Percentiles rank a stretch among this genome's conserved stretches.
phyloP scores from a whole-genome alignment of 2,888 invertebrate species.

The Therioaphis trifolii region DNA sequence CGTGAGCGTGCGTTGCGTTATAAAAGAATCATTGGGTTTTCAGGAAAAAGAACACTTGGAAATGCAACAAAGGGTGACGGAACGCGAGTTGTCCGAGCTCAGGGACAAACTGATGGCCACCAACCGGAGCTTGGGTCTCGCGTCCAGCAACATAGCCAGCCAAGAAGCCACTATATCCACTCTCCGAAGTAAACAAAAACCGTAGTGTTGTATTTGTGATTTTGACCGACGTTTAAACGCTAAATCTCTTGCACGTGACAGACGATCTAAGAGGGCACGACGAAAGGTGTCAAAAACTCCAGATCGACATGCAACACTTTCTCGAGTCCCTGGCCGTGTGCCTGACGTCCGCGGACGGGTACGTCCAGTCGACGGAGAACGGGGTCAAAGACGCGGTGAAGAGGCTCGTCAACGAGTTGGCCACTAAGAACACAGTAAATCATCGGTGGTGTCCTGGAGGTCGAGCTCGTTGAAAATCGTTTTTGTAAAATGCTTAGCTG shows the following conservation, averaged over 20 bases:
- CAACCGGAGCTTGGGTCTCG: slow-evolving; percentile 76
- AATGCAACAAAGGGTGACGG: slow-evolving; percentile 79
- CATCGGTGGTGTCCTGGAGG: slow-evolving; percentile 16
- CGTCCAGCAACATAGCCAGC: slow-evolving; percentile 77
- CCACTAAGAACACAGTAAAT: slow-evolving; percentile 50
- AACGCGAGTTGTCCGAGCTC: slow-evolving; percentile 78
- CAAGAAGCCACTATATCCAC: slow-evolving; percentile 78
- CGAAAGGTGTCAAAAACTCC: slow-evolving; percentile 76
- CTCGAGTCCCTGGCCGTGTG: slow-evolving; percentile 78
- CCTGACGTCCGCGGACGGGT: slow-evolving; percentile 45
- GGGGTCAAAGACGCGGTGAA: slow-evolving; percentile 83
- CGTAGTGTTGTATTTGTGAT: neutral
- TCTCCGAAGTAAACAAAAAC: slow-evolving; percentile 73
- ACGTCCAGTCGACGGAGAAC: slow-evolving; percentile 72
- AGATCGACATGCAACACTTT: slow-evolving; percentile 77
- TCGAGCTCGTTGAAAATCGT: slow-evolving; percentile 27
- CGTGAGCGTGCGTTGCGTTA: no score
- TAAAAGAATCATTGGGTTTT: slow-evolving; percentile 13
- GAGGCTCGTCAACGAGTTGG: slow-evolving; percentile 73
- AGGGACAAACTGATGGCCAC: slow-evolving; percentile 77
- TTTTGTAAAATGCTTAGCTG: slow-evolving; percentile 51
- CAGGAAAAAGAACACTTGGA: slow-evolving; percentile 80
- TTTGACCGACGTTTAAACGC: neutral
- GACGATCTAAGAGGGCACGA: slow-evolving; percentile 79
- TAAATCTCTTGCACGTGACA: slow-evolving; percentile 67